Evolutionary conservation across 2,888 invertebrate genomes (phyloP), one percentile per base, ranked within the genome.

Genomic region (Lissonota sp.): DNA sequence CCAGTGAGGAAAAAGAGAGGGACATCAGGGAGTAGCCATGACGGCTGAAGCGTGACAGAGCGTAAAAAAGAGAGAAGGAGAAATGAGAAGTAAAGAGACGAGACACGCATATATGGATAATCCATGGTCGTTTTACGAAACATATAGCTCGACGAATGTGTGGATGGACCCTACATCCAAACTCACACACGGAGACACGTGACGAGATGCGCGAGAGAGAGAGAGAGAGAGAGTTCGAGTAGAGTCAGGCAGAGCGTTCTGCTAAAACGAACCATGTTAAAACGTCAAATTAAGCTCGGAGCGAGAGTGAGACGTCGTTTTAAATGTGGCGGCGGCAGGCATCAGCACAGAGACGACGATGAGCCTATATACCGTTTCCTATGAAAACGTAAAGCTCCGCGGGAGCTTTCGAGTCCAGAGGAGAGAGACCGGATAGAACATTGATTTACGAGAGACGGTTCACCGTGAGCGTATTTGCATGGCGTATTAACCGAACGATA

Each of bases 361-460:
- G 63, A 39, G 64, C 60, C 66, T 62, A 16, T 49, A 12, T 53
- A 39, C 51, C 44, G 71, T 71, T 69, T 71, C 74, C 74, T 51
- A 62, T 72, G 44, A 42, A 53, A 46, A 71, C 58, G 53, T 51
- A 57, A 63, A 77, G 72, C 73, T 60, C 39, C 60, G 71, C 69
- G 51, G 26, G 26, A 26, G 26, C 26, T 26, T 42, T 7, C 57
- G 42, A 51, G 75, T 26, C 57, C 75, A 80, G 79, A n/a, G n/a
- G n/a, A n/a, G 78, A 84, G 83, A 83, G 83, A 86, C 84, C 86
- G 86, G 84, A 87, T 81, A 80, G 83, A 85, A 86, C 88, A 83
- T 88, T 88, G 88, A 88, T 88, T 88, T 88, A 88, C 84, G 85
- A 84, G 82, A 58, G 75, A 71, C 63, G 26, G 26, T 82, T 66